A percentile compares a stretch with the other conserved stretches of the same genome.
phyloP scores from a whole-genome alignment of 2,797 vertebrate species.

The Podargus strigoides region DNA sequence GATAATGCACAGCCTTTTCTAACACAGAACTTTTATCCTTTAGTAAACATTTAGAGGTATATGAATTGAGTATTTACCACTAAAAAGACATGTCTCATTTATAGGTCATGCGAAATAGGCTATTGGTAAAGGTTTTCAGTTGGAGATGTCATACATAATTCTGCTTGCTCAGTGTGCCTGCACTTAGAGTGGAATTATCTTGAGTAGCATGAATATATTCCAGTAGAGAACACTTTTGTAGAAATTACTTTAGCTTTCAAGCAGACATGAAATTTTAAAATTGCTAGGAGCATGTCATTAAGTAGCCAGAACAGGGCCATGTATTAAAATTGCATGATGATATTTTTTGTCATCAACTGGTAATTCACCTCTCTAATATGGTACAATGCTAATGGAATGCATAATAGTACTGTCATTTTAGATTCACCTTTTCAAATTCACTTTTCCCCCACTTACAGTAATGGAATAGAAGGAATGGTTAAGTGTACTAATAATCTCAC shows the following conservation, averaged over 20 bases:
- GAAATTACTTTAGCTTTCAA: conserved; percentile 27
- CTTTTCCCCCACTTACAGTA: background rate
- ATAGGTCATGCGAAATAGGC: background rate
- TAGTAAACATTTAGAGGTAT: background rate
- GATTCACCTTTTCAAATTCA: background rate
- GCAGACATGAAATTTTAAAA: conserved; percentile 25
- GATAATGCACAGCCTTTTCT: background rate
- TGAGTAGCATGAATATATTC: background rate
- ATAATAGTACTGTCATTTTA: background rate
- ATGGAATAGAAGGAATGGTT: background rate
- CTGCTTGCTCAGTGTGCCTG: conserved; percentile 18
- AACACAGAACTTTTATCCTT: background rate
- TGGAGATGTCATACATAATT: background rate
- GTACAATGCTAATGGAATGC: conserved; percentile 10
- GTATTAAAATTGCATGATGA: conserved; percentile 56
- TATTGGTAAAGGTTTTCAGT: background rate
- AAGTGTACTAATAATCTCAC: background rate
- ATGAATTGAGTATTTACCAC: background rate
- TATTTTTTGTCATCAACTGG: conserved; percentile 7
- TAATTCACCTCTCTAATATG: conserved; percentile 1
- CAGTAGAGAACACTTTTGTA: background rate
- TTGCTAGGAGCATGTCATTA: background rate
- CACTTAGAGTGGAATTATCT: background rate
- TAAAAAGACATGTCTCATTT: background rate
- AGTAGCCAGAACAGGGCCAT: background rate